These are phyloP conservation scores for Emesis furor DNA, from an alignment of 2,888 invertebrate species.

Conservation along the genomic window DNA sequence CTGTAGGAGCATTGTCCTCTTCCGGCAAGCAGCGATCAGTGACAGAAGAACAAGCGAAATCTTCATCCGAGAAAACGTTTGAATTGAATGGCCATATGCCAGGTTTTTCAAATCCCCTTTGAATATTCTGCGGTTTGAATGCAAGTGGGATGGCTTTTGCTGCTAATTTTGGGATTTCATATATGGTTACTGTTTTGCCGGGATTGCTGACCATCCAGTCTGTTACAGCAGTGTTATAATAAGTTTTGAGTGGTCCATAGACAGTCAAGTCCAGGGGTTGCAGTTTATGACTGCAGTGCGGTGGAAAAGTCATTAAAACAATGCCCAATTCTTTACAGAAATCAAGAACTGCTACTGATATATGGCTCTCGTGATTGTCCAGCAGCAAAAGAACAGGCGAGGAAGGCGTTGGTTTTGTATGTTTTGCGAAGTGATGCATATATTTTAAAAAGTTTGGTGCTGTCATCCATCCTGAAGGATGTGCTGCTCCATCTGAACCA, in stretches of 20 bases:
- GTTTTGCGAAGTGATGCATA: too few species aligned
- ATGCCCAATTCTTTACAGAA: slow-evolving; percentile 6
- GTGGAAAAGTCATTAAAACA: background rate
- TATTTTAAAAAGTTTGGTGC: too few species aligned
- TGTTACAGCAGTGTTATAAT: too few species aligned
- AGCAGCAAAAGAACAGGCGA: too few species aligned
- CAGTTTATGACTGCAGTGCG: background rate
- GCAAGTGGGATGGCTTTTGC: slow-evolving; percentile 58
- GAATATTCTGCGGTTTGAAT: slow-evolving; percentile 62
- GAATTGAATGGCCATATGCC: slow-evolving; percentile 70
- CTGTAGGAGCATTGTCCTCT: slow-evolving; percentile 19
- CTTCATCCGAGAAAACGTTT: slow-evolving; percentile 67
- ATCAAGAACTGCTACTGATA: too few species aligned
- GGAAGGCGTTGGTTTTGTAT: too few species aligned
- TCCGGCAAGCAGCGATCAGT: slow-evolving; percentile 47
- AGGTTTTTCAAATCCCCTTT: slow-evolving; percentile 68
- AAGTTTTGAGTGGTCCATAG: too few species aligned
- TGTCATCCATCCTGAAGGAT: too few species aligned
- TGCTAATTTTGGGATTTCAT: too few species aligned
- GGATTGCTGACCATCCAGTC: too few species aligned
- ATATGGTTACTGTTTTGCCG: too few species aligned
- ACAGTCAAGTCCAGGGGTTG: background rate
- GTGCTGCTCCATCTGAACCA: slow-evolving; percentile 35
- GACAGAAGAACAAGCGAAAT: slow-evolving; percentile 58
- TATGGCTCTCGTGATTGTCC: too few species aligned